Evolutionary conservation across 2,113 vertebrate species (phyloP).

Genomic region (Atherinomorus stipes): DNA sequence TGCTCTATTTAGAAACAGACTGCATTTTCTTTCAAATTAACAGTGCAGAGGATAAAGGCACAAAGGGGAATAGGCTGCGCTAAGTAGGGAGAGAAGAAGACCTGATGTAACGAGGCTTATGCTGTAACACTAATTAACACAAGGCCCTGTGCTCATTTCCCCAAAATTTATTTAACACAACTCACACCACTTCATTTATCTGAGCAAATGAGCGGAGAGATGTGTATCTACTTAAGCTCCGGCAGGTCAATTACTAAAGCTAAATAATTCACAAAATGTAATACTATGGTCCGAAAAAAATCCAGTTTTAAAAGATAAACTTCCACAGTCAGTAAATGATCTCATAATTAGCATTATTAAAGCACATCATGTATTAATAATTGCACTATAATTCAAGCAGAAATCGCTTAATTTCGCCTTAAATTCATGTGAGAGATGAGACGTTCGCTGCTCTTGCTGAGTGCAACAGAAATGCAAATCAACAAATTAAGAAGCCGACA

Average conservation of each 20-base stretch:
- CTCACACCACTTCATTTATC: conserved; percentile 70
- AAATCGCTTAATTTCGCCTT: conserved; percentile 44
- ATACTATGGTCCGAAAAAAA: conserved; percentile 64
- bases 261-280: conserved; percentile 75
- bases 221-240: conserved; percentile 74
- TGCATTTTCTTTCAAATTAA: conserved; percentile 74
- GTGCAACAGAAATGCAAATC: conserved; percentile 42
- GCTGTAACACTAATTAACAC: conserved; percentile 75
- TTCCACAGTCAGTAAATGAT: conserved; percentile 42
- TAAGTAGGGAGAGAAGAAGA: conserved; percentile 62
- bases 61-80: conserved; percentile 69
- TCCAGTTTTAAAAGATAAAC: conserved; percentile 12
- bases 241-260: conserved; percentile 71
- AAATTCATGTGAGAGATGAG: conserved; percentile 26
- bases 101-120: conserved; percentile 65
- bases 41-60: conserved; percentile 50
- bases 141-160: conserved; percentile 65
- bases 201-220: conserved; percentile 68
- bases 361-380: conserved; percentile 61
- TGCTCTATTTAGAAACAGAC: conserved; percentile 69
- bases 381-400: conserved; percentile 38
- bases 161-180: conserved; percentile 73
- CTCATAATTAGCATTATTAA: conserved; percentile 65
- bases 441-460: not conserved
- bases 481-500: conserved; percentile 33